Evolutionary conservation across 1,140 invertebrate genomes (phyloP).

Genomic region (Diploscapter pachys): DNA sequence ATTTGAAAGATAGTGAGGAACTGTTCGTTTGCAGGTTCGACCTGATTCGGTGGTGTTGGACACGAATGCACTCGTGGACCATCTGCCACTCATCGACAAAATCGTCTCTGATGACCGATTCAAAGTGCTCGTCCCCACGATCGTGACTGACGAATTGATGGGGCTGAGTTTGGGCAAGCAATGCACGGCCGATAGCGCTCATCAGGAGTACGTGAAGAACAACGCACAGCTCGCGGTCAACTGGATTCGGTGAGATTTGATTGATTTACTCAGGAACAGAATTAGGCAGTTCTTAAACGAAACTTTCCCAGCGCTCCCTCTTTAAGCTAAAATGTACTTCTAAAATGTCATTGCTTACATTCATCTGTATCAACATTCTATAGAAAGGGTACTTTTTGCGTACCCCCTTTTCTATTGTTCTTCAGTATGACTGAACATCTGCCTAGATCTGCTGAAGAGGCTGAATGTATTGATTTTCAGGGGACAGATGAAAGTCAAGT

Average conservation of each 20-base stretch:
- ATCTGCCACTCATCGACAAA: constrained; percentile 8
- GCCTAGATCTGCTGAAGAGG: constrained; percentile 1
- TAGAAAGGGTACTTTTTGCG: no score
- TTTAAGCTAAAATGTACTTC: no score
- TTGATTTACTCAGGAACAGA: no score
- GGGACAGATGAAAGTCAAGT: constrained; percentile 22
- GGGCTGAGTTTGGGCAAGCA: not conserved
- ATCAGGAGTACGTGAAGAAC: not conserved
- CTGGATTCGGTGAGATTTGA: no score
- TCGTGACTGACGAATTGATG: constrained; percentile 26
- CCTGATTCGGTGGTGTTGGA: constrained; percentile 25
- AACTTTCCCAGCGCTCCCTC: no score
- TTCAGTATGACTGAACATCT: not conserved
- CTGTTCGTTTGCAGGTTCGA: constrained; percentile 10
- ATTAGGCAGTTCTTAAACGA: no score
- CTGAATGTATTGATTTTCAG: no score
- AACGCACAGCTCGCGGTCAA: not conserved
- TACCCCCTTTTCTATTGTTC: no score
- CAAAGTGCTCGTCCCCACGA: constrained; percentile 22
- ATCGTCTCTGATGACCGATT: not conserved
- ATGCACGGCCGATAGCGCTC: not conserved
- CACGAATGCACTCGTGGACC: constrained; percentile 23
- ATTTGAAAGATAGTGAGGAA: no score
- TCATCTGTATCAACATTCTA: no score
- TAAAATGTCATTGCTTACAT: no score